phyloP scores from a whole-genome alignment of 2,797 vertebrate species.

The Sardinella longiceps region DNA sequence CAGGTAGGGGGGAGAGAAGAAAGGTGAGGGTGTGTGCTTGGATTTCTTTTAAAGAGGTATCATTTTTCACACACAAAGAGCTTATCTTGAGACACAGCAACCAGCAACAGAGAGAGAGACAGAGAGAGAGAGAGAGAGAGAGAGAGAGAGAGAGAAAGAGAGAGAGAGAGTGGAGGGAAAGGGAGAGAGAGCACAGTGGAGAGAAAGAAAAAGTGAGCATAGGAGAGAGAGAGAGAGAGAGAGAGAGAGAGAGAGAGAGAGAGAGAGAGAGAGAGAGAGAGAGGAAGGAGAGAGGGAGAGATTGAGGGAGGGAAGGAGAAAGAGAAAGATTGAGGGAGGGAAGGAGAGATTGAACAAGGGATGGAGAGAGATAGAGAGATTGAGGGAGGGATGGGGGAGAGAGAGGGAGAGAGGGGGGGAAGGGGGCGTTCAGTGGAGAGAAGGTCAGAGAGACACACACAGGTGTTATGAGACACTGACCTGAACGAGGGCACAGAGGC shows the following conservation, averaged over 20 bases:
- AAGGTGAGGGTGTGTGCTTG: neutral
- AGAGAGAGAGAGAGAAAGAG: neutral
- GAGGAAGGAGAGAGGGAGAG: too few species aligned
- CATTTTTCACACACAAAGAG: too few species aligned
- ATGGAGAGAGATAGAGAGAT: too few species aligned
- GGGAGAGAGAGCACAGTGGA: neutral
- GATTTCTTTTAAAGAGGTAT: too few species aligned
- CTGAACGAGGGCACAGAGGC: conserved; percentile 85
- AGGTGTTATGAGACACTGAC: conserved; percentile 64
- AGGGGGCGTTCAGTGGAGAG: neutral
- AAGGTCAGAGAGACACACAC: neutral
- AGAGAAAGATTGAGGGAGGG: neutral
- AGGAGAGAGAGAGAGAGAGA: neutral
- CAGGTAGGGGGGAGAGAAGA: conserved; percentile 34
- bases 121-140: neutral
- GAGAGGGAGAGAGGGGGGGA: neutral
- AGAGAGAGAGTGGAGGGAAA: neutral
- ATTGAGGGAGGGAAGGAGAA: neutral
- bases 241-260: conserved; percentile 4
- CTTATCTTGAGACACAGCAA: neutral
- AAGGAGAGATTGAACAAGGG: too few species aligned
- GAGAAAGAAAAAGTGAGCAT: neutral
- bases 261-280: neutral
- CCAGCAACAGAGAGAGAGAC: neutral
- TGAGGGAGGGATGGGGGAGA: neutral